These are phyloP conservation scores for Fulica atra DNA, from an alignment of 2,113 vertebrate genomes.

Conservation along the genomic window DNA sequence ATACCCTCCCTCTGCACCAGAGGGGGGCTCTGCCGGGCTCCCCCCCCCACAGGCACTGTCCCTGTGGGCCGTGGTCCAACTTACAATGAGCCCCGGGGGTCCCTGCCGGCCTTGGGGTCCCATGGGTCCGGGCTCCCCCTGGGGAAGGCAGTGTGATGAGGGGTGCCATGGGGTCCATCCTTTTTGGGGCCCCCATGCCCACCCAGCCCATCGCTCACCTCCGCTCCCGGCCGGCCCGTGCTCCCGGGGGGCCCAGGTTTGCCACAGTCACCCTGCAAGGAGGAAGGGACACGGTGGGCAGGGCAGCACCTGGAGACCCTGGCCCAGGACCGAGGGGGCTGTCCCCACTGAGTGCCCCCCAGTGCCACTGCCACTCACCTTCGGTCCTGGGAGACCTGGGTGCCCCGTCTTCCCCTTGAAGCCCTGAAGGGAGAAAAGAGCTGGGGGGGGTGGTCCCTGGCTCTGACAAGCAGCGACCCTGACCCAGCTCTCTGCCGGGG, in stretches of 20 bases:
- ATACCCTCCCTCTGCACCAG: accelerated
- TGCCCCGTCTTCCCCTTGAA: constrained; percentile 87
- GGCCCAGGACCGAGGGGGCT: accelerated
- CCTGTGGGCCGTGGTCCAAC: not conserved
- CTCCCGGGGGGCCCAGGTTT: constrained; percentile 84
- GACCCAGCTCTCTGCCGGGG: accelerated
- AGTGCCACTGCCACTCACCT: constrained; percentile 54
- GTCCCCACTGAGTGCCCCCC: not conserved
- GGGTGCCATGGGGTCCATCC: accelerated
- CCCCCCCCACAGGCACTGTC: not conserved
- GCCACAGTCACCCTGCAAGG: constrained; percentile 87
- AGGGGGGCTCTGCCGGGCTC: accelerated
- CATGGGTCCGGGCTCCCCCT: constrained; percentile 91
- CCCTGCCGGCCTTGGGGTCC: constrained; percentile 90
- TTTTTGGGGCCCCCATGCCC: accelerated
- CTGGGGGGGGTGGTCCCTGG: not conserved
- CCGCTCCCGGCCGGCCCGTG: constrained; percentile 83
- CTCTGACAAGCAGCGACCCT: accelerated
- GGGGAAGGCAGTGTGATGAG: not conserved
- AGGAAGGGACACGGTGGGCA: not conserved
- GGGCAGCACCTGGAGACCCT: accelerated
- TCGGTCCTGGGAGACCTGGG: constrained; percentile 79
- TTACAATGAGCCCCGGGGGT: constrained; percentile 87
- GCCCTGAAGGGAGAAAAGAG: constrained; percentile 70
- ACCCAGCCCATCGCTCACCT: constrained; percentile 70